Base-by-base conservation (phyloP, 2,113 vertebrate genomes). In the Micronycteris hirsuta region DNA sequence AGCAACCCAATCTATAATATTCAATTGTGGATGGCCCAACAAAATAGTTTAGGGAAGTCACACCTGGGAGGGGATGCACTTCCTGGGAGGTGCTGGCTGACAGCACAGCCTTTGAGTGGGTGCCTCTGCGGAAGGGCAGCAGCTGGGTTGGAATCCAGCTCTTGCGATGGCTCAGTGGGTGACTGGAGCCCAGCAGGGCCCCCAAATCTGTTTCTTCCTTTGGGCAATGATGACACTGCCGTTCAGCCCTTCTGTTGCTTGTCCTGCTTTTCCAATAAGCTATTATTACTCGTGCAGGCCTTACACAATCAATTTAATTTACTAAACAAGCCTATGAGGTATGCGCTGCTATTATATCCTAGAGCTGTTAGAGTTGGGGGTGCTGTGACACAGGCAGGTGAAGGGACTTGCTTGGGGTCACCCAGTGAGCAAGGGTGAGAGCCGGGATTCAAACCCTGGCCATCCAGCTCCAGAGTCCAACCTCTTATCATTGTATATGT, bases 151-250 rank as follows among this genome's bases (percentile, higher is more conserved):
- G 17, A 22, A 28, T 31, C 2, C 5, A n/a, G 7, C 43, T 43
- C 26, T 41, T 38, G 20, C 1, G 3, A 26, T 22, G 26, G 14
- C 58, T 91, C 4, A 33, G 2, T 16, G 31, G 36, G 71, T 3
- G 54, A 15, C 4, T 6, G 3, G 56, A 61, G 8, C 38, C 31
- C 2, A 28, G n/a, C 31, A 68, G 56, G 19, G 5, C 41, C 65
- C 7, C 20, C 33, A 43, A 33, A 3, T 28, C 47, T 91, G n/a
- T 1, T 17, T 58, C 36, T 38, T 81, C 24, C 0, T 19, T 4
- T 7, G 4, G 12, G 36, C 15, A 0, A 20, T 68, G 24, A 3
- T 26, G 26, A 7, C 4, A 24, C 31, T 13, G 17, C 31, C 6
- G 4, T 24, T 26, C 22, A 49, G 12, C 3, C 47, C 31, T 43